Conservation (phyloP, 2,113 vertebrate species). For the Etheostoma spectabile region DNA sequence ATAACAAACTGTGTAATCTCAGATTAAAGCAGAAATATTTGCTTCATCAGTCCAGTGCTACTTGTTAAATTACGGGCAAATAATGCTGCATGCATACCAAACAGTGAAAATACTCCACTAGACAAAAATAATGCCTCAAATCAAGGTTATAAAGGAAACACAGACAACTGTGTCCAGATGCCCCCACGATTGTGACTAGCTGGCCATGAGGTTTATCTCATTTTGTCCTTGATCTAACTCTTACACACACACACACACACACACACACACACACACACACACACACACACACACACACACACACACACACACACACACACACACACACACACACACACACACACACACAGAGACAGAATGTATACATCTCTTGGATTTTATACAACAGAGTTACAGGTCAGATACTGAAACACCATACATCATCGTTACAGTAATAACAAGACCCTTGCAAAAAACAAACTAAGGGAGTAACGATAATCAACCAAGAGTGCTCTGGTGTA, state of each 20-base stretch:
- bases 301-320: slow-evolving; percentile 18
- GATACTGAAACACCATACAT: neutral
- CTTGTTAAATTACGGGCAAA: neutral
- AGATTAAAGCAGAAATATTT: neutral
- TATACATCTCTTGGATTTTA: too few relatives aligned
- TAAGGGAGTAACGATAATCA: neutral
- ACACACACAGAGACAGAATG: too few relatives aligned
- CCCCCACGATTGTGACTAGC: slow-evolving; percentile 41
- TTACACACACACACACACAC: neutral
- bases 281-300: slow-evolving; percentile 5
- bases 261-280: slow-evolving; percentile 15
- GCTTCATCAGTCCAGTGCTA: neutral
- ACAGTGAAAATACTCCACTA: slow-evolving; percentile 25
- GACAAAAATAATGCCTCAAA: slow-evolving; percentile 41
- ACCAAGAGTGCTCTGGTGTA: neutral
- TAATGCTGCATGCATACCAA: slow-evolving; percentile 30
- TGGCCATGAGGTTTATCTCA: slow-evolving; percentile 41
- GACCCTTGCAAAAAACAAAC: neutral
- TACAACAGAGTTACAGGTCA: neutral
- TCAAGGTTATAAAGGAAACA: slow-evolving; percentile 70
- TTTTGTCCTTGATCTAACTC: slow-evolving; percentile 61
- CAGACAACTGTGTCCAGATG: slow-evolving; percentile 58
- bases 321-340: too few relatives aligned
- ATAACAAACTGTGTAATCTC: neutral
- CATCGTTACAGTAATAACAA: neutral